Base-by-base conservation (phyloP, 92 coral and sea anemone species). In the Epizoanthus scotinus region DNA sequence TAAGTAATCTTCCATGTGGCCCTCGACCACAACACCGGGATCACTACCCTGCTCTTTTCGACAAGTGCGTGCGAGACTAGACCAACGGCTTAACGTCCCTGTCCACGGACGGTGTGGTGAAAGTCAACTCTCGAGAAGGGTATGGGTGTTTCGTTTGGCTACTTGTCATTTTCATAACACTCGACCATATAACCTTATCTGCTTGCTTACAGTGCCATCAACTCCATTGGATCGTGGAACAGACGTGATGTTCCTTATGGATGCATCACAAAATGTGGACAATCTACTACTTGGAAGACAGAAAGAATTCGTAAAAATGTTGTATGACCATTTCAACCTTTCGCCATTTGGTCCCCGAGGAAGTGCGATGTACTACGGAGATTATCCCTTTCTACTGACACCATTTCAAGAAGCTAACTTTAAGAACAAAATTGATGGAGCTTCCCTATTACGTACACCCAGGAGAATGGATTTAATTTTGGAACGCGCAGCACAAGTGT, bases 291-390 rank as follows among this genome's bases (percentile, higher is more conserved):
- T 71, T 13, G 10, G 28, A 18, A 71, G 78, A 26, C 63, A 71
- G 31, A 71, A 53, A 18, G 40, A 71, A 60, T 71, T 71, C 21
- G 63, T 71, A 25, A 71, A 52, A 14, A 52, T 71, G 60, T 24
- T 71, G 28, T 53, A 71, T 29, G 78, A 71, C 60, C 29, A 71
- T 54, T 71, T 71, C 47, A 71, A 71, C 57, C 63, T 71, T 14
- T 71, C 78, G 36, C 78, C 78, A 27, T 18, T 17, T 26, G 78
- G 78, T 14, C 78, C 78, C 5, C 63, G 78, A 29, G 78, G 78
- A 25, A 28, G 60, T 38, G 78, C 78, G 1, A 20, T 71, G 60
- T 18, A 22, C 18, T 71, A 71, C 19, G 78, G 44, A 42, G 78
- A 13, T 27, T 71, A 28, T 2, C 38, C 78, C 14, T 52, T 50